Percentiles rank a stretch among this genome's conserved stretches.
phyloP scores from a whole-genome alignment of 1,140 invertebrate genomes.

The Lucilia cuprina region DNA sequence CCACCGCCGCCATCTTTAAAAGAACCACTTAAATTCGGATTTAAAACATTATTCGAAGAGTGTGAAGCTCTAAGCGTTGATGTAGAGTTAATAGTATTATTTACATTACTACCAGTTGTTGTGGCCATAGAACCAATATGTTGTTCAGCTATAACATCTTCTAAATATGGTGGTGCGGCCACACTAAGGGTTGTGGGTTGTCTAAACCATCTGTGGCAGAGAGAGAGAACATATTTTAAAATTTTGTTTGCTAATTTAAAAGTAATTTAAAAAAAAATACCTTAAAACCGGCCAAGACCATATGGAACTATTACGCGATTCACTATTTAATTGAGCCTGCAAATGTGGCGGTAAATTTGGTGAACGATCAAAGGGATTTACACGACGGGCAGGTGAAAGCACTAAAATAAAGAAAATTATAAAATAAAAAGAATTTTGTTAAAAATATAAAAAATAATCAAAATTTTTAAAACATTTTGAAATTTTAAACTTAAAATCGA shows the following conservation, averaged over 20 bases:
- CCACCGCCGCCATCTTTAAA: slow-evolving; percentile 55
- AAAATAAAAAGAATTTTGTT: no score
- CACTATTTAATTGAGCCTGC: slow-evolving; percentile 45
- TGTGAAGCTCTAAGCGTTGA: slow-evolving; percentile 40
- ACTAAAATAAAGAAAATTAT: slow-evolving; percentile 39
- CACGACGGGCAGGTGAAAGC: slow-evolving; percentile 43
- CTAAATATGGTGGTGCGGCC: slow-evolving; percentile 51
- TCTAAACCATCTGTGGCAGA: slow-evolving; percentile 44
- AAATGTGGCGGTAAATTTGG: slow-evolving; percentile 53
- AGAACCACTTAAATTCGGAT: slow-evolving; percentile 62
- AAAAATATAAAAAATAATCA: no score
- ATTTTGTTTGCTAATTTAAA: not conserved
- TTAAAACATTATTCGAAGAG: slow-evolving; percentile 60
- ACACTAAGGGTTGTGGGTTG: slow-evolving; percentile 46
- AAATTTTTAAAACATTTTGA: no score
- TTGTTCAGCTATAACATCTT: slow-evolving; percentile 36
- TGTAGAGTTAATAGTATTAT: slow-evolving; percentile 35
- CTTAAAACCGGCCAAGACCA: slow-evolving; percentile 49
- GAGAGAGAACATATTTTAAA: not conserved
- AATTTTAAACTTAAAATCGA: no score
- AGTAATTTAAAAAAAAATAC: no score
- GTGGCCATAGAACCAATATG: slow-evolving; percentile 40
- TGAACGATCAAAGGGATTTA: slow-evolving; percentile 60
- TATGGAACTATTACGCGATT: slow-evolving; percentile 38
- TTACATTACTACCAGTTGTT: slow-evolving; percentile 26